These are phyloP conservation scores for Microctonus brassicae DNA, from an alignment of 2,888 invertebrate genomes.

Conservation along the genomic window DNA sequence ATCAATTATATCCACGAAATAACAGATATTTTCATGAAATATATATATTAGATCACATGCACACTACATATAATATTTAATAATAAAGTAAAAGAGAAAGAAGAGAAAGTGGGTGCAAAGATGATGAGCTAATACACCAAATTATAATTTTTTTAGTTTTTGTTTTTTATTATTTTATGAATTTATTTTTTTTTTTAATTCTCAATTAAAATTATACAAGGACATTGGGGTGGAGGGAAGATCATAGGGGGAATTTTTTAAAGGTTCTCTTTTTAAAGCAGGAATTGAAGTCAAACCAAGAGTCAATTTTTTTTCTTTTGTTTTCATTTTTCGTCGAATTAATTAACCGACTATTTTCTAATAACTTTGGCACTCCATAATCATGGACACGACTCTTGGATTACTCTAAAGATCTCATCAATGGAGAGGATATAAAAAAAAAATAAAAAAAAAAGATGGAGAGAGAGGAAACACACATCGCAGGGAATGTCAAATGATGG, in stretches of 20 bases:
- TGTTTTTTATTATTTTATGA: constrained; percentile 49
- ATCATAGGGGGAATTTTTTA: constrained; percentile 17
- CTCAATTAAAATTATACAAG: constrained; percentile 46
- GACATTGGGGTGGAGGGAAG: constrained; percentile 13
- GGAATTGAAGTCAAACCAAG: constrained; percentile 11
- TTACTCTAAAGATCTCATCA: constrained; percentile 2
- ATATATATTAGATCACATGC: constrained; percentile 30
- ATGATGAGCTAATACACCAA: constrained; percentile 28
- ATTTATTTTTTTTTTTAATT: constrained; percentile 44
- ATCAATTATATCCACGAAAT: background rate
- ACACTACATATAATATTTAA: constrained; percentile 8
- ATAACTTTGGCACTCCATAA: constrained; percentile 41
- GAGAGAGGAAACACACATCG: background rate
- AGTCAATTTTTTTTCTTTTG: constrained; percentile 26
- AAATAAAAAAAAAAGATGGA: background rate
- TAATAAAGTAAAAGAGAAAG: background rate
- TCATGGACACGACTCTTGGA: constrained; percentile 34
- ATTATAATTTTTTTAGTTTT: constrained; percentile 48
- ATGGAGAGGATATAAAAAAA: background rate
- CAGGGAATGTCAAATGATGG: constrained; percentile 53
- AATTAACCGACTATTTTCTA: constrained; percentile 34
- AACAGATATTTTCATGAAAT: background rate
- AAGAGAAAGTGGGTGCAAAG: constrained; percentile 14
- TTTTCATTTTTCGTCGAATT: constrained; percentile 36
- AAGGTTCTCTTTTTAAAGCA: constrained; percentile 1